Base-by-base conservation (phyloP, 2,888 invertebrate genomes). In the Athrips mouffetella region DNA sequence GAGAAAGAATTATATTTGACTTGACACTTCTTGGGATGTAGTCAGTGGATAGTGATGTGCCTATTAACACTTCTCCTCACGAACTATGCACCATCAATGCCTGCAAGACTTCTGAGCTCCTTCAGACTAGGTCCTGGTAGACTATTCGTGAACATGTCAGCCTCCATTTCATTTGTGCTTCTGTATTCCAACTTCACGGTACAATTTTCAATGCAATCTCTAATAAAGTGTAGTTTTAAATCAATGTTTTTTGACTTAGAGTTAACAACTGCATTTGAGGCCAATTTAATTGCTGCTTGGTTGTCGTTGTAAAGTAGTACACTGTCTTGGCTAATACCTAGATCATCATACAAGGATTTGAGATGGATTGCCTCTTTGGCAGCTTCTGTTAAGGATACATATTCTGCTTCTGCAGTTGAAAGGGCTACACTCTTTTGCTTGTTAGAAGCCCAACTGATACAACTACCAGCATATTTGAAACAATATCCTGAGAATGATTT, bases 371-470 rank as follows among this genome's bases (percentile, higher is more conserved):
- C 51, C 50, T 60, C 59, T 31, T 62, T 59, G 8, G 50, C 39
- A 13, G 50, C 39, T 35, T 53, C 54, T 1, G 57, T 48, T 23
- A 60, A 8, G 1, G 54, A 47, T 51, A 59, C 53, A 30, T 57
- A 59, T 42, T 60, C 57, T 4, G 58, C 54, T 47, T 62, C 58
- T 10, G 59, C 52, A 1, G 58, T 51, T 4, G 57, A 56, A 2
- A 58, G 45, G 2, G 60, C 62, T 10, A 62, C 57, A n/a, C 52
- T 56, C 21, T 31, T 44, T 35, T 62, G 60, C 45, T 62, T 65
- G 44, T 48, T 53, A 2, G 55, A 31, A 16, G 51, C 53, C 57
- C 59, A 60, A 4, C 50, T 51, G 11, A 62, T 49, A 3, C 49
- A 30, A 6, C 45, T 42, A 25, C 51, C 51, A 23, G 18, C 16